phyloP scores from a whole-genome alignment of 1,140 invertebrate species.

The Acromyrmex heyeri region DNA sequence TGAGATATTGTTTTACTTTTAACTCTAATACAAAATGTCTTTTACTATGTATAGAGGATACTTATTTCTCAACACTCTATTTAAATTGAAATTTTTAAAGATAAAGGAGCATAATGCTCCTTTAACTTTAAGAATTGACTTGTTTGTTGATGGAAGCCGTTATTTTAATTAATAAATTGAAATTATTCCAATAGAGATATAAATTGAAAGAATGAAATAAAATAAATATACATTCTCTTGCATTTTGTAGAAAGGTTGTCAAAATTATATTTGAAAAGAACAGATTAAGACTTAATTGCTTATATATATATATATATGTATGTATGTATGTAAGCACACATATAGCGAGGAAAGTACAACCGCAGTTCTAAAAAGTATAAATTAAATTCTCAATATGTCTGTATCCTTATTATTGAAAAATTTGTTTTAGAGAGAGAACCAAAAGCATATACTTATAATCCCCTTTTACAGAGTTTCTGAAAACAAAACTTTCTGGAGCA shows the following conservation, averaged over 20 bases:
- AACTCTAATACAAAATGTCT: too few species aligned
- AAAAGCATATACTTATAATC: constrained; percentile 37
- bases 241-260: not conserved
- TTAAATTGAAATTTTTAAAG: too few species aligned
- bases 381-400: constrained; percentile 22
- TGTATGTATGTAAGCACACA: too few species aligned
- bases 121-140: too few species aligned
- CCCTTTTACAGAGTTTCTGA: constrained; percentile 24
- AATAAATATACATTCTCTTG: not conserved
- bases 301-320: too few species aligned
- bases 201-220: not conserved
- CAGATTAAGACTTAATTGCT: not conserved
- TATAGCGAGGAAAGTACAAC: not conserved
- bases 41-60: too few species aligned
- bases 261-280: not conserved
- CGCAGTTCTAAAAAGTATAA: constrained; percentile 18
- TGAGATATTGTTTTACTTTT: too few species aligned
- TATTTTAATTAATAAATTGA: not conserved
- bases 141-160: too few species aligned
- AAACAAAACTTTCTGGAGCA: constrained; percentile 23
- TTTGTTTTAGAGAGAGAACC: not conserved
- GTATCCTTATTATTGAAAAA: constrained; percentile 43
- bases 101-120: too few species aligned
- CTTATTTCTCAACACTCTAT: too few species aligned
- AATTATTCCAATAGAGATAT: not conserved